Percentiles rank a stretch among this genome's conserved stretches.
Conservation (phyloP, 1,140 invertebrate species). For the Phortica variegata region DNA sequence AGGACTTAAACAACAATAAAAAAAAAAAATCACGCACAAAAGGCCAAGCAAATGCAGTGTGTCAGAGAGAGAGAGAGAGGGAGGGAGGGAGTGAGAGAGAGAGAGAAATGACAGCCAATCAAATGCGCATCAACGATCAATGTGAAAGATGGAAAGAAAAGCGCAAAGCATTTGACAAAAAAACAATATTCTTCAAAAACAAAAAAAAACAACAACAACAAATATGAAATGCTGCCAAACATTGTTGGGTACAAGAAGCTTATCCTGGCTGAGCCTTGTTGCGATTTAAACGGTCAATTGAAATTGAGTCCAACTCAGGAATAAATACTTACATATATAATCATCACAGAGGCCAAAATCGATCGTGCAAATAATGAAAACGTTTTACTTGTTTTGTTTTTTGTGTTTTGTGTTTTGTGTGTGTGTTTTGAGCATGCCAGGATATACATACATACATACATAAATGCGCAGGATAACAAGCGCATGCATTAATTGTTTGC, state of each 20-base stretch:
- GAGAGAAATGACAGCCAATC: conserved; percentile 37
- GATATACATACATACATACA: no score
- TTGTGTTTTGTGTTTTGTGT: conserved; percentile 22
- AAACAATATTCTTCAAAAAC: conserved; percentile 12
- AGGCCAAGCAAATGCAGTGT: no score
- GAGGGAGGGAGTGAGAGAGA: no score
- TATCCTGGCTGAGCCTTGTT: conserved; percentile 54
- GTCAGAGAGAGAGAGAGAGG: no score
- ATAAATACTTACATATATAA: no score
- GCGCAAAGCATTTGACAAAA: conserved; percentile 5
- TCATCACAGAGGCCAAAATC: conserved; percentile 25
- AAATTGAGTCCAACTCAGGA: conserved; percentile 31
- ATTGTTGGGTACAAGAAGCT: conserved; percentile 36
- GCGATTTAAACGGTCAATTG: conserved; percentile 54
- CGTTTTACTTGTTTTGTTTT: conserved; percentile 10
- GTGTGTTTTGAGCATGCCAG: neutral
- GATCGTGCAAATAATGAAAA: conserved; percentile 27
- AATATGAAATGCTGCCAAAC: conserved; percentile 10
- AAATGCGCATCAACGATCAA: conserved; percentile 51
- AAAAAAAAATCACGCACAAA: no score
- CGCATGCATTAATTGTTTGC: no score
- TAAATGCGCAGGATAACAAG: no score
- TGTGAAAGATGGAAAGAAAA: conserved; percentile 16
- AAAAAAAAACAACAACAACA: conserved; percentile 19
- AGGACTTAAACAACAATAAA: conserved; percentile 42